phyloP scores from a whole-genome alignment of 1,140 invertebrate species.

The Drosophila parabipectinata region DNA sequence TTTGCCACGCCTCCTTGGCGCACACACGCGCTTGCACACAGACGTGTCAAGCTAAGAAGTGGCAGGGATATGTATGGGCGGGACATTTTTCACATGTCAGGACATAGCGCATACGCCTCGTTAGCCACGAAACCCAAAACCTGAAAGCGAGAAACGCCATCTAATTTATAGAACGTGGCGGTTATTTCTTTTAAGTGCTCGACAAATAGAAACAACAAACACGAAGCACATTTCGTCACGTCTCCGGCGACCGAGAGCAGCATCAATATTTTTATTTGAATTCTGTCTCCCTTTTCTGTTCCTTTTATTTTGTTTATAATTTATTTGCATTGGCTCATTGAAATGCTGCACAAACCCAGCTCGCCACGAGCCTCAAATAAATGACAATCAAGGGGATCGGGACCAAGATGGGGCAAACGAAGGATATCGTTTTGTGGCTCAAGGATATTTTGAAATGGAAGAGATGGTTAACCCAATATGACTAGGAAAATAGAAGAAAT shows the following conservation, averaged over 20 bases:
- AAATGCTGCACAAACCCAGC: conserved; percentile 76
- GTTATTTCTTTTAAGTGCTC: conserved; percentile 63
- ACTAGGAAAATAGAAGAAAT: background rate
- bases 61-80: conserved; percentile 46
- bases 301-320: conserved; percentile 72
- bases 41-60: conserved; percentile 41
- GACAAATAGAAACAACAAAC: conserved; percentile 50
- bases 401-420: background rate
- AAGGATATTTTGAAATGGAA: conserved; percentile 5
- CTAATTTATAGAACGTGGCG: conserved; percentile 74
- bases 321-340: conserved; percentile 82
- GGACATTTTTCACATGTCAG: conserved; percentile 53
- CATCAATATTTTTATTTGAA: conserved; percentile 74
- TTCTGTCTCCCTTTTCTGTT: conserved; percentile 28
- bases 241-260: conserved; percentile 38
- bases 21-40: conserved; percentile 4
- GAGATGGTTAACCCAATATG: background rate
- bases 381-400: conserved; percentile 61
- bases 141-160: conserved; percentile 66
- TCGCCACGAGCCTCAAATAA: conserved; percentile 64
- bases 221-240: conserved; percentile 70
- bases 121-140: conserved; percentile 51
- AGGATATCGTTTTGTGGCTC: conserved; percentile 15
- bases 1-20: conserved; percentile 25
- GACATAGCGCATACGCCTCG: conserved; percentile 49